These are phyloP conservation scores for Sitophilus oryzae DNA, from an alignment of 1,140 invertebrate species.

Conservation along the genomic window DNA sequence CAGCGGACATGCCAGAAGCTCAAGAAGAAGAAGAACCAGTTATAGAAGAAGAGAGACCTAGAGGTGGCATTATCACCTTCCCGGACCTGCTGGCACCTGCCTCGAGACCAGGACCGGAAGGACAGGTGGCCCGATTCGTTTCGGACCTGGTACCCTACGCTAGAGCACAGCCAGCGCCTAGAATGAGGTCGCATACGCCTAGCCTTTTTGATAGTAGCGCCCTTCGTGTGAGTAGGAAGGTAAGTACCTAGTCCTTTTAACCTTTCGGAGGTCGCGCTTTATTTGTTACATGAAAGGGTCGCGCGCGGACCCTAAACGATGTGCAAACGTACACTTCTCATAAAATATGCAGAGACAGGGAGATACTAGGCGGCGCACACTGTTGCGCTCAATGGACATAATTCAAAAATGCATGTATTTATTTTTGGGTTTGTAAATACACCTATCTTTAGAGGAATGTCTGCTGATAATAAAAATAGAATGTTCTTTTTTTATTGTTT, in stretches of 20 bases:
- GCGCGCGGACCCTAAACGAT: no score
- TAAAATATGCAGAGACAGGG: no score
- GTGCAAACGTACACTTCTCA: no score
- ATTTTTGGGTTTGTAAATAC: no score
- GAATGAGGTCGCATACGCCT: slow-evolving; percentile 27
- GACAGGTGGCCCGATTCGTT: slow-evolving; percentile 25
- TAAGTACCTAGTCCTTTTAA: background rate
- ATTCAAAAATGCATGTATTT: no score
- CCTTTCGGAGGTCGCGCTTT: no score
- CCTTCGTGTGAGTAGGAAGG: slow-evolving; percentile 32
- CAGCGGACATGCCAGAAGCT: slow-evolving; percentile 13
- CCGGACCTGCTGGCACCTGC: slow-evolving; percentile 43
- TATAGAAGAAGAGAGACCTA: slow-evolving; percentile 5
- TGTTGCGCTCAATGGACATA: no score
- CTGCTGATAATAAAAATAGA: no score
- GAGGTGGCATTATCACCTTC: slow-evolving; percentile 39
- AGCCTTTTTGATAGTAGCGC: slow-evolving; percentile 33
- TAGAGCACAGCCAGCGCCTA: slow-evolving; percentile 18
- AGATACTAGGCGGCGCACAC: no score
- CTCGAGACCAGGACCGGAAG: slow-evolving; percentile 27
- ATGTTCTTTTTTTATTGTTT: no score
- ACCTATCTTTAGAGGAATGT: no score
- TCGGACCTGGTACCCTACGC: slow-evolving; percentile 24
- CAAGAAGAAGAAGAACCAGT: slow-evolving; percentile 5
- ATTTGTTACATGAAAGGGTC: no score